Evolutionary conservation across 2,113 vertebrate genomes (phyloP), one percentile per base, ranked within the genome.

Genomic region (Pitta sordida): DNA sequence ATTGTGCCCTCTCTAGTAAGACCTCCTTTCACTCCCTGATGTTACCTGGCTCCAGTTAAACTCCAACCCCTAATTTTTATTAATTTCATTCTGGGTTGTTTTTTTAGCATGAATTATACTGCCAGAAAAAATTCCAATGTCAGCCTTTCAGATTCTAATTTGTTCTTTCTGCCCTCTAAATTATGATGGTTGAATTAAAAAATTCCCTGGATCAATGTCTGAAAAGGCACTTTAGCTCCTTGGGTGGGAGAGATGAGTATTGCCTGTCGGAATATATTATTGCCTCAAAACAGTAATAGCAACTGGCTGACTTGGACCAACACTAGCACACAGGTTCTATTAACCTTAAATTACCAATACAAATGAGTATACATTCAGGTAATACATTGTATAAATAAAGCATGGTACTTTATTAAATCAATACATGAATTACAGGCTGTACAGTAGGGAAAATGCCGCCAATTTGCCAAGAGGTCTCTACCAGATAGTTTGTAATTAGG

Each of bases 331-430:
- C 24, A 86, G 55, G n/a, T 95, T 83, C 74, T 93, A 56, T 94
- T 95, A 94, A 85, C 69, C 67, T 91, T 71, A 63, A 91, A 86
- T 92, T 95, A 89, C 59, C 39, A 69, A 91, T 91, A 82, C 23
- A 91, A 59, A 91, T 81, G 49, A 93, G 34, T 43, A 82, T 24
- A 64, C 3, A 82, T 87, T 85, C 43, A 77, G 58, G n/a, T 83
- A 91, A 74, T 49, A 12, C 37, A n/a, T 41, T 88, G 30, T 65
- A 83, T 89, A 82, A 95, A 94, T 80, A 90, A 94, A 90, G 32
- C 51, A 64, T 43, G 13, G 7, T 68, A 67, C 59, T 89, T 74
- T 85, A 82, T 75, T 92, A 68, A 95, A 95, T 93, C 75, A 80
- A 83, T 91, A 90, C 15, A 64, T 81, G n/a, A 90, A 94, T 70